phyloP scores from a whole-genome alignment of 2,113 vertebrate species.

The Jaculus jaculus region DNA sequence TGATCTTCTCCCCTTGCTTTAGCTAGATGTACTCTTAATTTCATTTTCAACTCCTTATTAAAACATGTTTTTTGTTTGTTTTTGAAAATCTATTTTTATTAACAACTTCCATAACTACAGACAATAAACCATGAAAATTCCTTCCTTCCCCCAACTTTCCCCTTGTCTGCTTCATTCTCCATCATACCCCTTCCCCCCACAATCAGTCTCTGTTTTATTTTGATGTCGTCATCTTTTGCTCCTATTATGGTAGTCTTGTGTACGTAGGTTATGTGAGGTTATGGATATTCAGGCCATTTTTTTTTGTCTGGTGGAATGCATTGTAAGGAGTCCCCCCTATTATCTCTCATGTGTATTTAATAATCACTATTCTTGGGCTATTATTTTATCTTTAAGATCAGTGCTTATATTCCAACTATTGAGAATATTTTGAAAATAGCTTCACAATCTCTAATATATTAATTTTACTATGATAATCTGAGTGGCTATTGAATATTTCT shows the following conservation, averaged over 20 bases:
- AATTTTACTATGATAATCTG: not conserved
- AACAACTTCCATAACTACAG: too few species aligned
- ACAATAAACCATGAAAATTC: too few species aligned
- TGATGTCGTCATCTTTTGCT: too few species aligned
- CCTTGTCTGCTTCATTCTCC: too few species aligned
- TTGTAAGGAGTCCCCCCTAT: not conserved
- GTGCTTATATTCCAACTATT: not conserved
- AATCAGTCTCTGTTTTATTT: too few species aligned
- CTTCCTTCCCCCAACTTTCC: too few species aligned
- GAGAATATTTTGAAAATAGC: not conserved
- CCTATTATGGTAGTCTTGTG: too few species aligned
- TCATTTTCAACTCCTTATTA: slow-evolving; percentile 5
- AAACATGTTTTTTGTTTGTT: not conserved
- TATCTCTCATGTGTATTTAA: not conserved
- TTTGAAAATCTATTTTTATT: too few species aligned
- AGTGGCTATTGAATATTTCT: not conserved
- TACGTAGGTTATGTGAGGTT: too few species aligned
- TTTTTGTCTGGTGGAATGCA: too few species aligned
- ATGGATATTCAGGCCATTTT: too few species aligned
- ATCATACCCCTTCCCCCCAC: too few species aligned
- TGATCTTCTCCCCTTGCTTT: not conserved
- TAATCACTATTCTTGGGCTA: not conserved
- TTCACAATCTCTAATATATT: not conserved
- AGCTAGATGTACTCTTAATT: not conserved
- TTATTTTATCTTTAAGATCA: not conserved